phyloP scores from a whole-genome alignment of 2,797 vertebrate species.

The Chiloscyllium punctatum region DNA sequence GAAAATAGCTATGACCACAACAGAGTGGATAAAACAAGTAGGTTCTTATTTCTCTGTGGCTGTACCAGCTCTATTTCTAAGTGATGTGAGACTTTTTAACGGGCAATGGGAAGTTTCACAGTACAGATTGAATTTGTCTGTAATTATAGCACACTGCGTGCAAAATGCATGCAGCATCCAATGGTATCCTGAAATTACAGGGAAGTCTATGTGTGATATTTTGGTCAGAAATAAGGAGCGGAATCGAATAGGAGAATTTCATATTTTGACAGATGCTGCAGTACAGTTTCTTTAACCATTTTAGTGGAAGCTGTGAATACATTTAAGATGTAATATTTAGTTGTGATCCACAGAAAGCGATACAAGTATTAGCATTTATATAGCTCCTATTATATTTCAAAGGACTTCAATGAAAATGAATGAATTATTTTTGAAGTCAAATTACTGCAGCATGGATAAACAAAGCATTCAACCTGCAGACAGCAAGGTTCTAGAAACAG shows the following conservation, averaged over 20 bases:
- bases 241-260: background rate
- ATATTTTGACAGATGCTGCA: background rate
- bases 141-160: too few relatives aligned
- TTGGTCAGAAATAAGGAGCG: background rate
- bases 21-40: too few relatives aligned
- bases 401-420: background rate
- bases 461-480: background rate
- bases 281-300: background rate
- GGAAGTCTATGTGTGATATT: background rate
- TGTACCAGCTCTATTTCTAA: too few relatives aligned
- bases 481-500: background rate
- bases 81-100: too few relatives aligned
- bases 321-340: background rate
- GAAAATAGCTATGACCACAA: too few relatives aligned
- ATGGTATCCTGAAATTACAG: too few relatives aligned
- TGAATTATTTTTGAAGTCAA: background rate
- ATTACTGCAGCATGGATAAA: background rate
- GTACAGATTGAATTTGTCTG: too few relatives aligned
- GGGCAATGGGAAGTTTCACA: too few relatives aligned
- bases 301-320: background rate
- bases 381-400: background rate
- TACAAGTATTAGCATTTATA: too few relatives aligned
- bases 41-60: too few relatives aligned
- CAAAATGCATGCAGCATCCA: too few relatives aligned
- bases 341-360: too few relatives aligned